Percentiles rank a stretch among this genome's conserved stretches.
phyloP scores from a whole-genome alignment of 53 echinoderm and acorn worm species.

The Patiria pectinifera region DNA sequence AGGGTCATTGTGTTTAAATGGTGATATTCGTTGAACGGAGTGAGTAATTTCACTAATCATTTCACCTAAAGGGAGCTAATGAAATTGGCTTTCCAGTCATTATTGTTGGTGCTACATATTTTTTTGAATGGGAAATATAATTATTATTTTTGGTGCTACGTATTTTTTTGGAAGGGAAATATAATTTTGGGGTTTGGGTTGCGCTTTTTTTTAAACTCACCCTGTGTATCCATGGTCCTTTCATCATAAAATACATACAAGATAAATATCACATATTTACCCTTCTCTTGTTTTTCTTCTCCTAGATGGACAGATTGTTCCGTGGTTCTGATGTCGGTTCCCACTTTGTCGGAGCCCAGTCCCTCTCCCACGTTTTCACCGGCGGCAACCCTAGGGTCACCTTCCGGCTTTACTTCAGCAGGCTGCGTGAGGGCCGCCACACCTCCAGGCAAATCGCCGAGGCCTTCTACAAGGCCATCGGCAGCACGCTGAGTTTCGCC shows the following conservation, averaged over 20 bases:
- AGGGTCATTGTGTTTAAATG: too few species aligned
- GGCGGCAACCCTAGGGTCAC: conserved; percentile 39
- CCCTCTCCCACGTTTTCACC: not conserved
- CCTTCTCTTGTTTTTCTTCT: not conserved
- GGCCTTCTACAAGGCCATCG: conserved; percentile 60
- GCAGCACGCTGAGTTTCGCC: conserved; percentile 40
- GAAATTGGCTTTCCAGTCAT: too few species aligned
- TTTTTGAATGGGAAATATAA: too few species aligned
- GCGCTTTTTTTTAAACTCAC: too few species aligned
- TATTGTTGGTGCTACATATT: too few species aligned
- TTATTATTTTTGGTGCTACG: too few species aligned
- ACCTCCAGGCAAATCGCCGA: conserved; percentile 24
- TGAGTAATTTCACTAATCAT: too few species aligned
- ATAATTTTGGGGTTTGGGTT: too few species aligned
- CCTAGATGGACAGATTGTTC: conserved; percentile 62
- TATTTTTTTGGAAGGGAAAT: too few species aligned
- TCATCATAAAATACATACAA: not conserved
- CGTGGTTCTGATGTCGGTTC: conserved; percentile 37
- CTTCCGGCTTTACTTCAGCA: conserved; percentile 60
- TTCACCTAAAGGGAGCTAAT: too few species aligned
- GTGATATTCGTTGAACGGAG: too few species aligned
- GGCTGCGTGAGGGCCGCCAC: conserved; percentile 17
- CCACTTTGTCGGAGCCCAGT: conserved; percentile 19
- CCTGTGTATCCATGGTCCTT: too few species aligned
- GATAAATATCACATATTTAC: not conserved